Base-by-base conservation (phyloP, 2,797 vertebrate genomes). In the Telmatherina bonti region DNA sequence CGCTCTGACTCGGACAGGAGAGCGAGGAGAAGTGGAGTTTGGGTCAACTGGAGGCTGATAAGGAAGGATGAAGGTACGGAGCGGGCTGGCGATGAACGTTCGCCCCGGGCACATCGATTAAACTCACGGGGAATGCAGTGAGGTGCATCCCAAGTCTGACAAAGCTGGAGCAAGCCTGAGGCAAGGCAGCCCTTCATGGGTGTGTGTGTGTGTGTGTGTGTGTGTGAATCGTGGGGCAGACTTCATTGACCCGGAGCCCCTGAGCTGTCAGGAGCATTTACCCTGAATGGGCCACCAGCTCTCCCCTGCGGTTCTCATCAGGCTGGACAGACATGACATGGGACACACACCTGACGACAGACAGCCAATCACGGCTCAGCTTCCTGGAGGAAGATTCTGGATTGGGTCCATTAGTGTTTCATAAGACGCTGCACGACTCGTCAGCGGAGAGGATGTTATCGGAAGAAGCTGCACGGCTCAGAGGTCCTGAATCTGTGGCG, bases 241-340 rank as follows among this genome's bases (percentile, higher is more conserved):
- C 62, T 67, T 54, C 22, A 11, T 16, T 78, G 79, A 82, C 83
- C 81, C 18, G 1, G 67, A 54, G 62, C 67, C 45, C 64, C 67
- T 1, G 52, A 1, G 12, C 82, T 84, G 84, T 91, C 89, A 85
- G 61, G 67, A 88, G 64, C 5, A 0, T 80, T 89, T 88, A 85
- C 74, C 62, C 73, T 72, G 72, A 43, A 76, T 72, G 38, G 62
- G 62, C 76, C 63, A 47, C 45, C 55, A 80, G 61, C 47, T 35
- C 74, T 71, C 66, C 67, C 68, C 71, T 18, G 59, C 54, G 54
- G 63, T 49, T 60, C 60, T 66, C 75, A 71, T 67, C 68, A 74
- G 73, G 75, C 49, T 3, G 3, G 56, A 62, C 71, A 69, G 24
- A 30, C 29, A 45, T 36, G 56, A 31, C 30, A 22, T 24, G 18